Base-by-base conservation (phyloP, 1,140 invertebrate species). In the Halictus rubicundus region DNA sequence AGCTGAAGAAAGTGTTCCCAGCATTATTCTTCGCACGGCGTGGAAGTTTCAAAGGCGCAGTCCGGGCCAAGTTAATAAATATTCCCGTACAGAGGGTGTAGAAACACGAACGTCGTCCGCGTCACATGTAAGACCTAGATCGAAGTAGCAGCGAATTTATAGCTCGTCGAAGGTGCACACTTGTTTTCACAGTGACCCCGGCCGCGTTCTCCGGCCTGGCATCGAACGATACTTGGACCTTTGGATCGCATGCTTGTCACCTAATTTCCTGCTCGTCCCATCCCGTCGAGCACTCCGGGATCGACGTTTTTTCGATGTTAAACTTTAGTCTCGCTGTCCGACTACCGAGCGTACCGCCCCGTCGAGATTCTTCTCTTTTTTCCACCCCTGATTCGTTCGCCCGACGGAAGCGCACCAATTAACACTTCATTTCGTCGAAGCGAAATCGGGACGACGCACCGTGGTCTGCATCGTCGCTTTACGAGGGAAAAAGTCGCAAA, bases 241-340 rank as follows among this genome's bases (percentile, higher is more conserved):
- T 61, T 21, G 37, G 60, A 37, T 70, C 68, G 49, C 63, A 27
- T n/a, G 54, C 23, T 68, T 68, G 46, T 66, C 39, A 42, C n/a
- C 25, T 68, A 73, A 66, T 74, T 82, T 79, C 42, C 27, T 54
- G 46, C 54, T 49, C n/a, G 32, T 52, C 37, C 37, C 63, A 19
- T 65, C n/a, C 23, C 16, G 16, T 37, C 63, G 7, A 27, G 49
- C 59, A 49, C 27, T 66, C 54, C 16, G 54, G 19, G n/a, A 65
- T 65, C 71, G 23, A 27, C 68, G 25, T 70, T 54, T 70, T 70
- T 54, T 70, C 37, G 21, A 27, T 52, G 66, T 74, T 63, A 12
- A 42, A 25, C 59, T 65, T 46, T 61, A 25, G 46, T 49, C 5
- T 32, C 27, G 25, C 25, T 49, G 8, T 21, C 7, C 39, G n/a